Conservation (phyloP, 1,140 invertebrate species). For the Teleopsis dalmanni region DNA sequence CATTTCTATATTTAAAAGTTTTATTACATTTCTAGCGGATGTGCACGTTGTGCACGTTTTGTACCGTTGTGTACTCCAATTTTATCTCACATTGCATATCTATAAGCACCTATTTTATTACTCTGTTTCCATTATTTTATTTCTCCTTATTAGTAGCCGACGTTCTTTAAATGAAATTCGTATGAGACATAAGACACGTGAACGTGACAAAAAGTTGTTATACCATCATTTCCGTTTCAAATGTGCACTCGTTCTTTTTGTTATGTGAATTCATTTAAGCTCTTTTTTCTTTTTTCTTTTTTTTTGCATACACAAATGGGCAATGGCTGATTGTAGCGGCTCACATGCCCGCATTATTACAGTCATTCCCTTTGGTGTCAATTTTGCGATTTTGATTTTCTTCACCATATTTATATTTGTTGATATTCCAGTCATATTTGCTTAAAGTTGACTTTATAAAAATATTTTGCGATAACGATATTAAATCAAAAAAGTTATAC, state of each 20-base stretch:
- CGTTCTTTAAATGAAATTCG: not conserved
- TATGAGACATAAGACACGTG: conserved; percentile 4
- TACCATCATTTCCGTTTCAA: not conserved
- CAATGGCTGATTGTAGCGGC: too few relatives aligned
- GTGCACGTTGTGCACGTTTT: not conserved
- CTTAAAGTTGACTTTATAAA: too few relatives aligned
- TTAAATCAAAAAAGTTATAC: not conserved
- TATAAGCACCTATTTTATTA: not conserved
- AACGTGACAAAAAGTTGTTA: conserved; percentile 9
- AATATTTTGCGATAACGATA: too few relatives aligned
- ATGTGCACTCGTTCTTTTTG: not conserved
- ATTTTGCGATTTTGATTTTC: too few relatives aligned
- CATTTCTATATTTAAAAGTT: not conserved
- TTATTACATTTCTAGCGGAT: not conserved
- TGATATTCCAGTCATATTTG: too few relatives aligned
- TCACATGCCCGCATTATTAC: too few relatives aligned
- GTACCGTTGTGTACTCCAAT: too few relatives aligned
- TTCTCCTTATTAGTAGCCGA: not conserved
- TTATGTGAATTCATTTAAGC: not conserved
- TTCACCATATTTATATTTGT: too few relatives aligned
- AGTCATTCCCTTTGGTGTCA: too few relatives aligned
- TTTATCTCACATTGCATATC: not conserved
- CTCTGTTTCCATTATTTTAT: not conserved
- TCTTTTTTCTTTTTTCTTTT: not conserved
- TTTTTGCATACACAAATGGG: not conserved